These are phyloP conservation scores for Petrocephalus schoutedeni DNA, from an alignment of 2,797 vertebrate genomes.

Conservation along the genomic window DNA sequence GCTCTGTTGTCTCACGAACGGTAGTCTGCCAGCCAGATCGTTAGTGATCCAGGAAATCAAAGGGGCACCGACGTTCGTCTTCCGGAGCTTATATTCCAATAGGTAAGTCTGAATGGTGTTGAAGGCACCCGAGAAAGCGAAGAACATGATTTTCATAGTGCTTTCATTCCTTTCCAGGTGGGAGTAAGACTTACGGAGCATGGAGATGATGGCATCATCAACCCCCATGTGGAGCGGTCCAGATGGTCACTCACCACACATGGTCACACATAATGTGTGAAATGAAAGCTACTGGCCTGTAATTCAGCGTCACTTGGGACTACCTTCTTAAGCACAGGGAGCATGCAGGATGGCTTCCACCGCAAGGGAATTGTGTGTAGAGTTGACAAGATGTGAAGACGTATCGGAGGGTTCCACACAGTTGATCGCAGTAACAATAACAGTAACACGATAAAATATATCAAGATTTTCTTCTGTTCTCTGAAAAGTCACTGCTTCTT, in stretches of 20 bases:
- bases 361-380: not conserved
- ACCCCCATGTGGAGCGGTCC: not conserved
- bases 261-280: constrained; percentile 6
- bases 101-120: not conserved
- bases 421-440: not conserved
- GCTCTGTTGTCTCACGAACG: not conserved
- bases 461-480: not conserved
- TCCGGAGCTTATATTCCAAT: not conserved
- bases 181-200: not conserved
- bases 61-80: not conserved
- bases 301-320: not conserved
- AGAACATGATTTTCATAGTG: not conserved
- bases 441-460: not conserved
- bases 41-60: constrained; percentile 1
- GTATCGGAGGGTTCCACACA: not conserved
- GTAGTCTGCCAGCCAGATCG: not conserved
- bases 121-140: not conserved
- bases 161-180: not conserved
- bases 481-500: not conserved
- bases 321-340: not conserved
- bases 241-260: constrained; percentile 2
- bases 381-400: not conserved
- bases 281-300: constrained; percentile 3
- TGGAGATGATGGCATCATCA: constrained; percentile 3
- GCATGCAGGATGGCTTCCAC: not conserved